phyloP scores from a whole-genome alignment of 2,888 invertebrate species.

The Lydus trimaculatus region DNA sequence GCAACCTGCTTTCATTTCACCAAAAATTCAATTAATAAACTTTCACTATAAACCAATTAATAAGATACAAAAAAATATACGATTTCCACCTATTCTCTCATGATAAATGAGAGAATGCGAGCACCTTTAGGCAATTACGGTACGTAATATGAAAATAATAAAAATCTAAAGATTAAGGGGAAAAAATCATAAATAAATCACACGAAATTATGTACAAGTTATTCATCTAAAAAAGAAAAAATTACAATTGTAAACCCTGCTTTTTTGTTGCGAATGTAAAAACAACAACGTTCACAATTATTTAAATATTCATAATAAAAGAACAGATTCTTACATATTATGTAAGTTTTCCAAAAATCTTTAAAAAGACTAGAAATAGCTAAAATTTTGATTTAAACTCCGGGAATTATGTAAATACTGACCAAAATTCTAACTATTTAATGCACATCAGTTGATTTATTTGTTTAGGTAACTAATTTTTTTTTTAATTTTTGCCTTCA shows the following conservation, averaged over 20 bases:
- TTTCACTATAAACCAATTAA: constrained; percentile 9
- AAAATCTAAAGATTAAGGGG: neutral
- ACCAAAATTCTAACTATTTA: constrained; percentile 22
- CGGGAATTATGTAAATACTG: constrained; percentile 19
- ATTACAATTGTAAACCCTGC: neutral
- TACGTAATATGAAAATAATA: neutral
- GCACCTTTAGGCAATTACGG: constrained; percentile 11
- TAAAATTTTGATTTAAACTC: constrained; percentile 20
- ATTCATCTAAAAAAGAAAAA: neutral
- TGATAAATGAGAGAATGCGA: neutral
- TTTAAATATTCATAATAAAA: neutral
- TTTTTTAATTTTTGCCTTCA: neutral
- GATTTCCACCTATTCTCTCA: neutral
- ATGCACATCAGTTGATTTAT: constrained; percentile 12
- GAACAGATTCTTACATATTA: no score
- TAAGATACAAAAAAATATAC: constrained; percentile 19
- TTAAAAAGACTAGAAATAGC: constrained; percentile 25
- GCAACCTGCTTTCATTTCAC: constrained; percentile 21
- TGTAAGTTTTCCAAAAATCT: neutral
- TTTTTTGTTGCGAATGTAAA: no score
- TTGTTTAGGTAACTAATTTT: constrained; percentile 13
- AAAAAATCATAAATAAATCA: constrained; percentile 8
- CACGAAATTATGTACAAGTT: constrained; percentile 9
- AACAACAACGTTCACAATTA: neutral
- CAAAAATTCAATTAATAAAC: neutral